Percentiles rank a stretch among this genome's conserved stretches.
Evolutionary conservation across 2,888 invertebrate species (phyloP).

Genomic region (Clistopyga incitator): DNA sequence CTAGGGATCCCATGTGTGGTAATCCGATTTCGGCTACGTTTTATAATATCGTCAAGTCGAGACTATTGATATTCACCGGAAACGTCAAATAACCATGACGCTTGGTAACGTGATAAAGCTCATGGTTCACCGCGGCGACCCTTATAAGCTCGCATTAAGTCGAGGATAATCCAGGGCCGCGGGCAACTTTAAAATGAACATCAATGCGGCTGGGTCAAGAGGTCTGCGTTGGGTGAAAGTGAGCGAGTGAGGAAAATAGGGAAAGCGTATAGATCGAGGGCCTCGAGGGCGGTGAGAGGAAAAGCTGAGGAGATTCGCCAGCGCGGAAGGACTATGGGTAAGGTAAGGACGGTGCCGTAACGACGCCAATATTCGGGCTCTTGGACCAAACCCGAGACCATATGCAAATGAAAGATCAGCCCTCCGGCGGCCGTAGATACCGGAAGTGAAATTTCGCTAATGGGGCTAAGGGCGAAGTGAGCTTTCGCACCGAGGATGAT

Average conservation of each 20-base stretch:
- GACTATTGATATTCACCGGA: background rate
- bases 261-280: slow-evolving; percentile 2
- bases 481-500: background rate
- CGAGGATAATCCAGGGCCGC: slow-evolving; percentile 7
- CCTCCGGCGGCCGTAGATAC: slow-evolving; percentile 39
- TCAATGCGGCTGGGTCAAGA: slow-evolving; percentile 21
- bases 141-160: slow-evolving; percentile 5
- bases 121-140: background rate
- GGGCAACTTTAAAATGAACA: slow-evolving; percentile 26
- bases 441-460: slow-evolving; percentile 49
- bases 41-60: too few relatives aligned
- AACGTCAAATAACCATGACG: background rate
- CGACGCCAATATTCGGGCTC: slow-evolving; percentile 50
- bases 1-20: too few relatives aligned
- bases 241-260: slow-evolving; percentile 4
- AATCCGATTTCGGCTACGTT: too few relatives aligned
- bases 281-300: background rate
- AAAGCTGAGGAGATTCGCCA: slow-evolving; percentile 37
- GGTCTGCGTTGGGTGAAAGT: background rate
- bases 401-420: slow-evolving; percentile 58
- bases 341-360: slow-evolving; percentile 32
- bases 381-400: slow-evolving; percentile 30
- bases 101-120: background rate
- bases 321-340: slow-evolving; percentile 14
- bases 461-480: slow-evolving; percentile 2